phyloP scores from a whole-genome alignment of 2,797 vertebrate genomes.

The Apodemus agrarius region DNA sequence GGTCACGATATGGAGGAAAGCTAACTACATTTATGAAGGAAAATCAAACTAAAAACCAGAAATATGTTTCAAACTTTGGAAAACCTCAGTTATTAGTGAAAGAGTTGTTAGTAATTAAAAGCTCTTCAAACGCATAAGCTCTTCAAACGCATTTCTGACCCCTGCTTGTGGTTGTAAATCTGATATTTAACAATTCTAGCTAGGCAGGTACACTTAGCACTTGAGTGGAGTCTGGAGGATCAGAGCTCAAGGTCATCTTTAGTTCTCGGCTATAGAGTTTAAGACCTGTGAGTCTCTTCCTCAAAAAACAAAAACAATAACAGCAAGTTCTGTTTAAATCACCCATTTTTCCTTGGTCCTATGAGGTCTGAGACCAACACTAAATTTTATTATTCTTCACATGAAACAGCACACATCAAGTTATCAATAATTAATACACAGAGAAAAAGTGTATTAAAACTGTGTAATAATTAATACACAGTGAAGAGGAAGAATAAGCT shows the following conservation, averaged over 20 bases:
- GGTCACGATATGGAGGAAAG: background rate
- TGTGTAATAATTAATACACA: background rate
- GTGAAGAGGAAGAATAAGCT: background rate
- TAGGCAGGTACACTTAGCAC: background rate
- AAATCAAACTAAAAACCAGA: constrained; percentile 44
- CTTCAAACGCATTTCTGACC: constrained; percentile 20
- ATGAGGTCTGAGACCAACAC: background rate
- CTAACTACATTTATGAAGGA: background rate
- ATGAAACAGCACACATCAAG: background rate
- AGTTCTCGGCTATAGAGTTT: background rate
- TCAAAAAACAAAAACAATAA: background rate
- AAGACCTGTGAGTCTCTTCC: background rate
- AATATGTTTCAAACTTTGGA: background rate
- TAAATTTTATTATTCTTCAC: background rate
- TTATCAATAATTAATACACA: background rate
- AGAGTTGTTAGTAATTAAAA: constrained; percentile 45
- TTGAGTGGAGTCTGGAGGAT: background rate
- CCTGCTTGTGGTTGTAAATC: background rate
- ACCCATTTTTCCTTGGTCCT: background rate
- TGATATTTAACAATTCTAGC: constrained; percentile 9
- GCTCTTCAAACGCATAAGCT: constrained; percentile 38
- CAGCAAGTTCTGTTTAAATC: background rate
- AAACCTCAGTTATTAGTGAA: constrained; percentile 22
- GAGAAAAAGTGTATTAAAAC: background rate
- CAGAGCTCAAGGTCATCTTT: background rate